These are phyloP conservation scores for Ammospiza maritima DNA, from an alignment of 2,797 vertebrate genomes.

Conservation along the genomic window DNA sequence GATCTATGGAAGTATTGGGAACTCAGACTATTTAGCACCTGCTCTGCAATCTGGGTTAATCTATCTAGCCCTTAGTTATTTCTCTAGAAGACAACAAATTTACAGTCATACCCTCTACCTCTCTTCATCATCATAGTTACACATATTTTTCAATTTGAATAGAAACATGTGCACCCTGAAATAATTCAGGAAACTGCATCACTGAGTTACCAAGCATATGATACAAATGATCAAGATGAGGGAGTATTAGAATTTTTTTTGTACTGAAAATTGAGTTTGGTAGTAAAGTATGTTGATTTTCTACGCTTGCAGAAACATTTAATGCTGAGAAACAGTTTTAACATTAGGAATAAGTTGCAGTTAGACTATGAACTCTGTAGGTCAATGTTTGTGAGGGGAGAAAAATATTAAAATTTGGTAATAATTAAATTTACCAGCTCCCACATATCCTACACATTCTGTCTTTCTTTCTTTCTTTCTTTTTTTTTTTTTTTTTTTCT, in stretches of 20 bases:
- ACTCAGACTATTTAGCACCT: constrained; percentile 41
- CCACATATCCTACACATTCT: constrained; percentile 33
- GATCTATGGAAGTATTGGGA: constrained; percentile 33
- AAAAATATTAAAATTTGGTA: constrained; percentile 62
- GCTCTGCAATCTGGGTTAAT: constrained; percentile 44
- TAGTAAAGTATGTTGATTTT: constrained; percentile 50
- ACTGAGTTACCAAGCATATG: constrained; percentile 35
- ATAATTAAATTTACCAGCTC: constrained; percentile 63
- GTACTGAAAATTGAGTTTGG: constrained; percentile 50
- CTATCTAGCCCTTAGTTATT: constrained; percentile 57
- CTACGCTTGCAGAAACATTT: constrained; percentile 61
- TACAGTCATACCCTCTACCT: constrained; percentile 47
- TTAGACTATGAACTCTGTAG: constrained; percentile 57
- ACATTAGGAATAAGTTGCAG: constrained; percentile 57
- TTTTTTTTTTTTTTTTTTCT: not conserved
- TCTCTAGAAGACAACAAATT: constrained; percentile 30
- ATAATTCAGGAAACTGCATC: constrained; percentile 65
- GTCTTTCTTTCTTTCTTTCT: not conserved
- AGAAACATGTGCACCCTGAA: constrained; percentile 69
- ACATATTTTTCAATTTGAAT: constrained; percentile 55
- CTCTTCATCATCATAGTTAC: constrained; percentile 56
- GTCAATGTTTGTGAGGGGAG: constrained; percentile 67
- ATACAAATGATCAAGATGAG: constrained; percentile 49
- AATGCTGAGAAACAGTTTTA: constrained; percentile 66
- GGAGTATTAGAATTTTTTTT: constrained; percentile 30